Percentiles rank a stretch among this genome's conserved stretches.
phyloP scores from a whole-genome alignment of 1,140 invertebrate species.

The Pteromalus puparum region DNA sequence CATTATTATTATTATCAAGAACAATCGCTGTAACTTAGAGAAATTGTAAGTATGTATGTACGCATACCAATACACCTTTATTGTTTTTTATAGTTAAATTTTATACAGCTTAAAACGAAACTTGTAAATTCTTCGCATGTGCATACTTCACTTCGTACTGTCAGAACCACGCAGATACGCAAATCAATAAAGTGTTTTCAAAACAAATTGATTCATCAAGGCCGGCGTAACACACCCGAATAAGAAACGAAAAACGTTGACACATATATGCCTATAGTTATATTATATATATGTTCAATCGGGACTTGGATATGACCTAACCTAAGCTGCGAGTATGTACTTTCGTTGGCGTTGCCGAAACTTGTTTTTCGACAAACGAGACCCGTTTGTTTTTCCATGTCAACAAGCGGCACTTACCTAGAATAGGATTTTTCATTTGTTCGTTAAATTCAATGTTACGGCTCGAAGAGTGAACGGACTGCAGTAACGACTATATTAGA shows the following conservation, averaged over 20 bases:
- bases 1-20: neutral
- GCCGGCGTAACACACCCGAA: too few relatives aligned
- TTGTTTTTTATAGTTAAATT: neutral
- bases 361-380: neutral
- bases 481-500: too few relatives aligned
- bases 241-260: too few relatives aligned
- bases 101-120: neutral
- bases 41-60: too few relatives aligned
- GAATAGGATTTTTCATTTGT: neutral
- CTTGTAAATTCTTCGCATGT: neutral
- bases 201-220: neutral
- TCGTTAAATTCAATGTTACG: neutral
- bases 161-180: neutral
- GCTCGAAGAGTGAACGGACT: too few relatives aligned
- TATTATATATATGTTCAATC: neutral
- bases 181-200: neutral
- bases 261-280: too few relatives aligned
- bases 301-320: neutral
- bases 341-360: neutral
- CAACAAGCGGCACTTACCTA: neutral
- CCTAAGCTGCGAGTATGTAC: neutral
- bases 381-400: too few relatives aligned
- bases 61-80: neutral
- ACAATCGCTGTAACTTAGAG: neutral
- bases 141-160: neutral